Evolutionary conservation across 2,113 vertebrate species (phyloP).

Genomic region (Numenius arquata): DNA sequence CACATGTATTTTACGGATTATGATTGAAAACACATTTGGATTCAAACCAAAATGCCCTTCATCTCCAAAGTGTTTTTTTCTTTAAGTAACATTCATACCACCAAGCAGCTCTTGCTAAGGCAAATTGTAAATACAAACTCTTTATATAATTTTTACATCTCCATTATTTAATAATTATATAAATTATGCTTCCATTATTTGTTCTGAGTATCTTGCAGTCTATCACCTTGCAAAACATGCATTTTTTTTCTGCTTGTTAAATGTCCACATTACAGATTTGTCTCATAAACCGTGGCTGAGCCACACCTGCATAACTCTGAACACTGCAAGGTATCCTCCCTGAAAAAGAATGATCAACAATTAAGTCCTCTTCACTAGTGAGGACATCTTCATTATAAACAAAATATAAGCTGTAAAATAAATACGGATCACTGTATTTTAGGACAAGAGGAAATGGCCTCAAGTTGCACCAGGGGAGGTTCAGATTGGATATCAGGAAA

Average conservation of each 20-base stretch:
- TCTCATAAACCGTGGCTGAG: not conserved
- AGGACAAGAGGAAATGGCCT: too few relatives aligned
- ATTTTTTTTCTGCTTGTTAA: not conserved
- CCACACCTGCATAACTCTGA: not conserved
- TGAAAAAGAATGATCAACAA: not conserved
- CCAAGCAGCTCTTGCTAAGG: not conserved
- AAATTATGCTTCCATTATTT: not conserved
- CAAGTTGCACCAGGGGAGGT: too few relatives aligned
- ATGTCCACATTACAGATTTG: not conserved
- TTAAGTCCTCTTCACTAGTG: not conserved
- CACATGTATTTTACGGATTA: not conserved
- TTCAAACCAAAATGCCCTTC: not conserved
- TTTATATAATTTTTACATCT: not conserved
- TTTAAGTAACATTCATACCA: not conserved
- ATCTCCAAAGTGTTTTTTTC: not conserved
- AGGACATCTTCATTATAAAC: not conserved
- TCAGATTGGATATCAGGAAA: too few relatives aligned
- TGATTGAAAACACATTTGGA: not conserved
- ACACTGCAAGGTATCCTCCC: not conserved
- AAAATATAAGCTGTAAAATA: not conserved
- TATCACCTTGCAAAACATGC: not conserved
- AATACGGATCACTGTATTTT: not conserved
- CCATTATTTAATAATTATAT: not conserved
- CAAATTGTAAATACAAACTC: not conserved
- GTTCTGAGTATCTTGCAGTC: not conserved